Evolutionary conservation across 2,888 invertebrate species (phyloP).

Genomic region (Tachina lurida): DNA sequence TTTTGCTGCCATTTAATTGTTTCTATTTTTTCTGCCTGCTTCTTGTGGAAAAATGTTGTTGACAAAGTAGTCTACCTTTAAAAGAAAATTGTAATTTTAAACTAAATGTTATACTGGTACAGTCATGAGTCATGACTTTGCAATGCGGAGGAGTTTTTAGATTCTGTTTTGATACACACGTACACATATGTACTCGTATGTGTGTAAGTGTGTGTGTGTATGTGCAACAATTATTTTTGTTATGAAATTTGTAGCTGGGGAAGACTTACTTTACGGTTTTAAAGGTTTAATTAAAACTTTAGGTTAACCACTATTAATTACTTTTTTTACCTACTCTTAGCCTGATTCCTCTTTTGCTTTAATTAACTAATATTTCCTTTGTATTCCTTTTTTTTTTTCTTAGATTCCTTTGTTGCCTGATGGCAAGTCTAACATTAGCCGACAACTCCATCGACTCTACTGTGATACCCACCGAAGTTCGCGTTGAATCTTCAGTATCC

Average conservation of each 20-base stretch:
- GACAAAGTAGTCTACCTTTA: conserved; percentile 55
- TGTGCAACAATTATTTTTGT: conserved; percentile 2
- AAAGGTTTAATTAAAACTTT: too few relatives aligned
- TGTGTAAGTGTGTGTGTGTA: too few relatives aligned
- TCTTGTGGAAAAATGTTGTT: conserved; percentile 27
- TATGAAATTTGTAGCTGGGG: background rate
- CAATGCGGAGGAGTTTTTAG: conserved; percentile 58
- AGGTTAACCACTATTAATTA: too few relatives aligned
- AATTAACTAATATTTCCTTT: background rate
- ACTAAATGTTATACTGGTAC: background rate
- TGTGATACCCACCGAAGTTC: conserved; percentile 67
- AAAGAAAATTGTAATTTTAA: conserved; percentile 9
- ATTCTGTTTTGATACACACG: background rate
- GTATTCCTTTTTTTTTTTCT: conserved; percentile 31
- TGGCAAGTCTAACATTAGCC: conserved; percentile 75
- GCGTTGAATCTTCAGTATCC: conserved; percentile 67
- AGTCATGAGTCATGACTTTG: conserved; percentile 48
- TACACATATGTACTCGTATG: too few relatives aligned
- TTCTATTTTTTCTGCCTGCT: conserved; percentile 4
- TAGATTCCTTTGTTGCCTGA: conserved; percentile 76
- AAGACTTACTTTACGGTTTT: background rate
- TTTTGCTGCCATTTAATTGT: conserved; percentile 13
- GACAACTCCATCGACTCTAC: conserved; percentile 71
- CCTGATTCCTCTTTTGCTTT: too few relatives aligned
- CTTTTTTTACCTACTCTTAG: too few relatives aligned